These are phyloP conservation scores for Calidris pygmaea DNA, from an alignment of 2,113 vertebrate species.

Conservation along the genomic window DNA sequence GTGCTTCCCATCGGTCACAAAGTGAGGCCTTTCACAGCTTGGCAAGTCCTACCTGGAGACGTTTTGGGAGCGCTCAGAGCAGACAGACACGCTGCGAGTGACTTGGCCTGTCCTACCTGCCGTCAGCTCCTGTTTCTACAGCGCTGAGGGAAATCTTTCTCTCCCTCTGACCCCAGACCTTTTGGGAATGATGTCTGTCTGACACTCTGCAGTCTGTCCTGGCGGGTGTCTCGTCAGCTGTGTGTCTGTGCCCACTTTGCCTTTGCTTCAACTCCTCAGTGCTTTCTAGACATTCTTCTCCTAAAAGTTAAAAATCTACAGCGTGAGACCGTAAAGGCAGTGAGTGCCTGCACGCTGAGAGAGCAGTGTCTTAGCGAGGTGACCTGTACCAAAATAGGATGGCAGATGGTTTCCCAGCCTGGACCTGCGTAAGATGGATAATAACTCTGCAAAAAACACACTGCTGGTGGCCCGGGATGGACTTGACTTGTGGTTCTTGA, in stretches of 20 bases:
- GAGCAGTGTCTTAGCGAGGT: background rate
- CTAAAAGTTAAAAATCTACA: background rate
- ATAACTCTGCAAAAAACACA: background rate
- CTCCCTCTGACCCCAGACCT: background rate
- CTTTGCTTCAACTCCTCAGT: background rate
- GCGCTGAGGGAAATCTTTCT: background rate
- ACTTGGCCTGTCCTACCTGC: background rate
- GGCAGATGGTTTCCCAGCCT: background rate
- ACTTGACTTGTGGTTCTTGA: background rate
- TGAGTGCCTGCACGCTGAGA: background rate
- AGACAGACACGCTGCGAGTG: background rate
- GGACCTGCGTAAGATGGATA: too few relatives aligned
- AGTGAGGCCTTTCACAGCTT: background rate
- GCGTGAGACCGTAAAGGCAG: background rate
- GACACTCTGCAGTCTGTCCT: background rate
- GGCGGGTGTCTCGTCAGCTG: background rate
- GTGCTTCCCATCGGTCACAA: background rate
- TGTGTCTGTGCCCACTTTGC: background rate
- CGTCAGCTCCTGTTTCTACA: background rate
- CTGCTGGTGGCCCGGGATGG: background rate
- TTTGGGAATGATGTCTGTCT: background rate
- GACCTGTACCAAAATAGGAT: background rate
- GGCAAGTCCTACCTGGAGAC: background rate
- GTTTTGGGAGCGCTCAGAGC: background rate
- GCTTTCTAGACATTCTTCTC: background rate